These are phyloP conservation scores for Pantelozetes paolii DNA, from an alignment of 2,888 invertebrate genomes.

Conservation along the genomic window DNA sequence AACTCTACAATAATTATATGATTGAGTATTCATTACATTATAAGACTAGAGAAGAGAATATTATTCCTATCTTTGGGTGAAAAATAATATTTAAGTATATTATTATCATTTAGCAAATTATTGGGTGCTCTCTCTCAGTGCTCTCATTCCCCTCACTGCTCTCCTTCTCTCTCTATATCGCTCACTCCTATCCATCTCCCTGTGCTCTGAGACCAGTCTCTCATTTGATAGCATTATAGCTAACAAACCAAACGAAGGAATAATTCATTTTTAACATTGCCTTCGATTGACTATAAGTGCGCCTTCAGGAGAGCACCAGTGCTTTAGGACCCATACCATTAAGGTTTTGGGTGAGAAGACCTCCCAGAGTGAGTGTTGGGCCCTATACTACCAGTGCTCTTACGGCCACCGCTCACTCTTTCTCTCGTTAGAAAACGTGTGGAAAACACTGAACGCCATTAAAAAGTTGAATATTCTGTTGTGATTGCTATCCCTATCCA, in stretches of 20 bases:
- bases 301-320: not conserved
- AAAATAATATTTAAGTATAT: conserved; percentile 23
- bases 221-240: too few relatives aligned
- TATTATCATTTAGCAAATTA: conserved; percentile 25
- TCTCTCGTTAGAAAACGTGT: not conserved
- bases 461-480: not conserved
- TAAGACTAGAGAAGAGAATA: not conserved
- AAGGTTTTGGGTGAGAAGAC: conserved; percentile 15
- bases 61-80: conserved; percentile 5
- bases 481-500: not conserved
- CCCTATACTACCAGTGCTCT: not conserved
- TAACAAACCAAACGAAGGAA: not conserved
- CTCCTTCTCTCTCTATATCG: not conserved
- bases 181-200: too few relatives aligned
- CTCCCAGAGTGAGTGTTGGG: not conserved
- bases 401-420: not conserved
- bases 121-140: conserved; percentile 16
- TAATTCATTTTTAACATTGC: conserved; percentile 13
- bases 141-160: not conserved
- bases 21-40: conserved; percentile 14
- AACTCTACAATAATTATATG: conserved; percentile 19
- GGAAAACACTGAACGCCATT: not conserved
- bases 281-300: not conserved
- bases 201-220: too few relatives aligned
- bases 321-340: conserved; percentile 12